Percentiles rank a stretch among this genome's conserved stretches.
phyloP scores from a whole-genome alignment of 2,113 vertebrate species.

The Seriola aureovittata region DNA sequence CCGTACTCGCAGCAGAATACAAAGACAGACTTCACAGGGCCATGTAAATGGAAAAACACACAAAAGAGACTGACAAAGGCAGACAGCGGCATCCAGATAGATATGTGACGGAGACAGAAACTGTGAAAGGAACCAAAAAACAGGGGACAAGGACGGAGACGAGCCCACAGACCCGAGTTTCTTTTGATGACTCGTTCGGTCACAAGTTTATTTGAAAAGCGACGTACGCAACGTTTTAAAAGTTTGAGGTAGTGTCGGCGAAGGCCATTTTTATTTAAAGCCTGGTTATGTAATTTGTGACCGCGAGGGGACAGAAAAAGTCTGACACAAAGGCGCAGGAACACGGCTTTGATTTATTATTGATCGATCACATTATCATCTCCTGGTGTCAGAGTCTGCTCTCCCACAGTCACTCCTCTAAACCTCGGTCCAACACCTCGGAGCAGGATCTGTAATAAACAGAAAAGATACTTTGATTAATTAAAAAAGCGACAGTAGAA shows the following conservation, averaged over 20 bases:
- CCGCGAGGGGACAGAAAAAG: neutral
- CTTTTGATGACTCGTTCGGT: conserved; percentile 10
- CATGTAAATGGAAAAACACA: conserved; percentile 44
- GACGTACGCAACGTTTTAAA: neutral
- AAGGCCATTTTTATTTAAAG: neutral
- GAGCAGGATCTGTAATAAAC: no score
- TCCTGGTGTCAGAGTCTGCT: no score
- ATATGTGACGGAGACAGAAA: conserved; percentile 8
- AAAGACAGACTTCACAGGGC: conserved; percentile 28
- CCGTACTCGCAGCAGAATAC: neutral
- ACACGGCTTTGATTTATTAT: neutral
- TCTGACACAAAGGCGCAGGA: neutral
- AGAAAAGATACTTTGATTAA: no score
- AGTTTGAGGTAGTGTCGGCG: neutral
- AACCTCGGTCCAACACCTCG: no score
- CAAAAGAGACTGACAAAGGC: conserved; percentile 25
- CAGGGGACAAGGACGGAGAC: neutral
- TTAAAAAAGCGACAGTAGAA: no score
- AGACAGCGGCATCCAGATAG: conserved; percentile 17
- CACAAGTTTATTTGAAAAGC: conserved; percentile 1
- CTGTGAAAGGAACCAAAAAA: neutral
- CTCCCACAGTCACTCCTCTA: no score
- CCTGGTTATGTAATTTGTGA: neutral
- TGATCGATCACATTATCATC: neutral
- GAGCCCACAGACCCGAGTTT: neutral